Percentiles rank a stretch among this genome's conserved stretches.
These are phyloP conservation scores for Pteronotus mesoamericanus DNA, from an alignment of 2,797 vertebrate genomes.

Conservation along the genomic window DNA sequence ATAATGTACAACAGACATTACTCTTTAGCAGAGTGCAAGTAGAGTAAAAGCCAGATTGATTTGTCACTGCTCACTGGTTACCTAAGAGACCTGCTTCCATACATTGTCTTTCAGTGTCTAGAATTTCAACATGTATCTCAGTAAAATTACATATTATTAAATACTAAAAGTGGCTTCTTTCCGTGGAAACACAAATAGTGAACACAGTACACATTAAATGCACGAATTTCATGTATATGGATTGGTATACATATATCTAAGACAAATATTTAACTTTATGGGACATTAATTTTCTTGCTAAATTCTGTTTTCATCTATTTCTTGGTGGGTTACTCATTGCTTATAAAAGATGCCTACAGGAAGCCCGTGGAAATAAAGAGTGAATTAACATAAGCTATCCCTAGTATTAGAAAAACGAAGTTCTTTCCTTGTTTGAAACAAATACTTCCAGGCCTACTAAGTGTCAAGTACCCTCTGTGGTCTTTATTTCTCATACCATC, in stretches of 20 bases:
- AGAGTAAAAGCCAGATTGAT: background rate
- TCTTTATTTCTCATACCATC: background rate
- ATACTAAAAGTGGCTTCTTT: background rate
- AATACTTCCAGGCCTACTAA: background rate
- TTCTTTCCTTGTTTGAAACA: background rate
- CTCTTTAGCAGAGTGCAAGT: background rate
- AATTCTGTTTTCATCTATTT: background rate
- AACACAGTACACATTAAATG: background rate
- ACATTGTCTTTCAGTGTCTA: background rate
- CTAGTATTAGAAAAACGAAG: background rate
- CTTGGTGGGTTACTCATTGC: background rate
- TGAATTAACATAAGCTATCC: background rate
- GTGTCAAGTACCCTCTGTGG: background rate
- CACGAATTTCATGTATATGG: background rate
- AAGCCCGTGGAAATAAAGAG: background rate
- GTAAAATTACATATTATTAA: background rate
- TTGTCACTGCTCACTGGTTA: background rate
- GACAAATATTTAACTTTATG: background rate
- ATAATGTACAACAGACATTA: slow-evolving; percentile 21
- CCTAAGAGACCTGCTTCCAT: background rate
- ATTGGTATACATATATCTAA: background rate
- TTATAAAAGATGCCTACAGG: background rate
- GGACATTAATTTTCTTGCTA: background rate
- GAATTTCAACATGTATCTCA: background rate
- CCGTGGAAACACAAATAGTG: background rate